Conservation (phyloP, 2,113 vertebrate genomes). For the Myotis lucifugus region DNA sequence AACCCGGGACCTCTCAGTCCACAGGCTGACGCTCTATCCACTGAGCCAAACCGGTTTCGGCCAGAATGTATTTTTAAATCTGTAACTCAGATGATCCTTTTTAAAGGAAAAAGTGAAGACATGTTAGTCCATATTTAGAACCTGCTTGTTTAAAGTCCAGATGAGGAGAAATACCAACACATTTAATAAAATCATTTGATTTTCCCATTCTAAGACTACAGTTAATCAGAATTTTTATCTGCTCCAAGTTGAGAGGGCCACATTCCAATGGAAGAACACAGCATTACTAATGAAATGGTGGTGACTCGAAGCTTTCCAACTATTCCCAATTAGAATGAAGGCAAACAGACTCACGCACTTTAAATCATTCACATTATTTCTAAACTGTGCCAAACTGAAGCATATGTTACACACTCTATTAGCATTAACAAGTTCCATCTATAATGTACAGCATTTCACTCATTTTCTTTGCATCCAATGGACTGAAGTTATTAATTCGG, state of each 20-base stretch:
- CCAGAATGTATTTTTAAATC: background rate
- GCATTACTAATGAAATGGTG: background rate
- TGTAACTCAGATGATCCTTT: background rate
- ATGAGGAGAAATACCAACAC: slow-evolving; percentile 38
- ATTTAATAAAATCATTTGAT: background rate
- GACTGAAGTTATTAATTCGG: slow-evolving; percentile 46
- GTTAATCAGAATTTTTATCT: slow-evolving; percentile 44
- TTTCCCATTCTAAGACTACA: background rate
- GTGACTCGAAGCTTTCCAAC: background rate
- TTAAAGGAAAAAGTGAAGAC: background rate
- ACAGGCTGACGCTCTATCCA: too few species aligned
- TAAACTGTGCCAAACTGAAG: slow-evolving; percentile 30
- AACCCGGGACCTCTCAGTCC: too few species aligned
- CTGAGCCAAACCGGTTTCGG: too few species aligned
- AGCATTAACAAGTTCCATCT: slow-evolving; percentile 35
- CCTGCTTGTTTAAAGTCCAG: slow-evolving; percentile 12
- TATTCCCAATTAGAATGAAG: slow-evolving; percentile 22
- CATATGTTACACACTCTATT: background rate
- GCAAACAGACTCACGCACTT: slow-evolving; percentile 4
- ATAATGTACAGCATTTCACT: slow-evolving; percentile 51
- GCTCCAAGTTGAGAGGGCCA: background rate
- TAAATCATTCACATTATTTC: slow-evolving; percentile 39
- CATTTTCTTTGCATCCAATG: slow-evolving; percentile 50
- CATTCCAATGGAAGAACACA: background rate
- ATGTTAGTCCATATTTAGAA: slow-evolving; percentile 24